Conservation (phyloP, 2,113 vertebrate genomes). For the Catharus bicknelli region DNA sequence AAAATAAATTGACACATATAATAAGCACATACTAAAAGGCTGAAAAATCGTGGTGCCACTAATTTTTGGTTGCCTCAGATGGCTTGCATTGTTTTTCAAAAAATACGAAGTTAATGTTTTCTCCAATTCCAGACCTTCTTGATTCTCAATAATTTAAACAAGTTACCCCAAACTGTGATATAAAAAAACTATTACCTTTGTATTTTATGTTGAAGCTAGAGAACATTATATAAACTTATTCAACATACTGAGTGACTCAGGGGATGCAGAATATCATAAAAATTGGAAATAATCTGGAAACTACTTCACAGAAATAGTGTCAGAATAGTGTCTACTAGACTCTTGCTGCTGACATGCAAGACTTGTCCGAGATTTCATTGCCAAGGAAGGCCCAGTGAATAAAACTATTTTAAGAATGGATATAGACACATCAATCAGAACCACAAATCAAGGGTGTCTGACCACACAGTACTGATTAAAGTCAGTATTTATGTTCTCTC, state of each 20-base stretch:
- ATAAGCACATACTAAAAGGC: background rate
- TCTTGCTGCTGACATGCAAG: background rate
- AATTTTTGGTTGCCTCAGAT: background rate
- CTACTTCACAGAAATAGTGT: background rate
- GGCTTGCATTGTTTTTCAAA: background rate
- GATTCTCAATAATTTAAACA: background rate
- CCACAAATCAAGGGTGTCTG: slow-evolving; percentile 10
- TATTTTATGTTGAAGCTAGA: background rate
- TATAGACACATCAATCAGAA: slow-evolving; percentile 33
- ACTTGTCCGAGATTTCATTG: slow-evolving; percentile 1
- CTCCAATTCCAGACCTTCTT: background rate
- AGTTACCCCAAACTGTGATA: background rate
- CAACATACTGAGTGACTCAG: background rate
- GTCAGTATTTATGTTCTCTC: slow-evolving; percentile 31
- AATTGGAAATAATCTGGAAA: background rate
- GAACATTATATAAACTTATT: background rate
- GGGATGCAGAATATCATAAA: background rate
- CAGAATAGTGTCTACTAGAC: background rate
- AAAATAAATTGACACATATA: background rate
- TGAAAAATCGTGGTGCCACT: background rate
- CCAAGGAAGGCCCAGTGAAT: background rate
- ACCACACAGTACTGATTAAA: background rate
- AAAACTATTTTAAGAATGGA: slow-evolving; percentile 38
- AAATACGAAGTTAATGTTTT: background rate
- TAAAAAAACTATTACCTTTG: background rate